Percentiles rank a stretch among this genome's conserved stretches.
These are phyloP conservation scores for Podarcis lilfordi DNA, from an alignment of 2,797 vertebrate species.

Conservation along the genomic window DNA sequence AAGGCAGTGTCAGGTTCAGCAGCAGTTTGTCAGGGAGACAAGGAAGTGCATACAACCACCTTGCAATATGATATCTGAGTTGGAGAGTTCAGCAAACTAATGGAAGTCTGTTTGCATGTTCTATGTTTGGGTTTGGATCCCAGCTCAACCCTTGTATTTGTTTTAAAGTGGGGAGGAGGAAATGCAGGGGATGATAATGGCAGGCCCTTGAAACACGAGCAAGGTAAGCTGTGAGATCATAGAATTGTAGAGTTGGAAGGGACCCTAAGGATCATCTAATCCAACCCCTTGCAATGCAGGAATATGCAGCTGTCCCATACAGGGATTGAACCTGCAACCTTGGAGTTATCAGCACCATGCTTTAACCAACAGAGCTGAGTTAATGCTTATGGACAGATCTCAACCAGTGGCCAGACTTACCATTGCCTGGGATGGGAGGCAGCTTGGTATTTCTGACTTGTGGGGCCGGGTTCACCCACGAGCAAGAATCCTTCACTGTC, in stretches of 20 bases:
- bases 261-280: too few species aligned
- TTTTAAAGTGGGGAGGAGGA: background rate
- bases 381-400: background rate
- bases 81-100: background rate
- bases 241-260: too few species aligned
- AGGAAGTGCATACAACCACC: background rate
- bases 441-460: slow-evolving; percentile 91
- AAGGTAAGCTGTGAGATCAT: slow-evolving; percentile 1
- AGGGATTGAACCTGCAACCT: too few species aligned
- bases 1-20: background rate
- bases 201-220: background rate
- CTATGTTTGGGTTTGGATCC: background rate
- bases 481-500: slow-evolving; percentile 92
- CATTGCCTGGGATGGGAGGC: slow-evolving; percentile 91
- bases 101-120: background rate
- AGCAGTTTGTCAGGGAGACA: background rate
- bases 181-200: background rate
- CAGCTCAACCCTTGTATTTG: background rate
- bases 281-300: too few species aligned
- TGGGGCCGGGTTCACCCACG: slow-evolving; percentile 87
- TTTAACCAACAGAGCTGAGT: too few species aligned
- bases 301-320: too few species aligned
- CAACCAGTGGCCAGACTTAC: slow-evolving; percentile 75
- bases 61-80: background rate
- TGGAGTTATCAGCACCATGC: too few species aligned